phyloP scores from a whole-genome alignment of 30 jellyfish, hydroid and myxozoan genomes.

The Clytia hemisphaerica region DNA sequence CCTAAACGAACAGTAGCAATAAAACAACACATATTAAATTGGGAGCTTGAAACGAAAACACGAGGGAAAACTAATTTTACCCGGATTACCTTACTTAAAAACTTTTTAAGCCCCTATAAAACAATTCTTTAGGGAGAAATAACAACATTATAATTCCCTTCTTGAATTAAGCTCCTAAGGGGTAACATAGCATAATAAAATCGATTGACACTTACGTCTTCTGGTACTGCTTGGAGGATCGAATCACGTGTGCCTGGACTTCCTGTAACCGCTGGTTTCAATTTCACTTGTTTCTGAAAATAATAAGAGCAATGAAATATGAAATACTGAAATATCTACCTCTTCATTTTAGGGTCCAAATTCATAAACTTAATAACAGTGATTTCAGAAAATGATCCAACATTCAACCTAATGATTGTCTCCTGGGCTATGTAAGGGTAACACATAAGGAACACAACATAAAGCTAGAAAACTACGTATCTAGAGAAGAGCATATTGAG shows the following conservation, averaged over 20 bases:
- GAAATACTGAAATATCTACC: neutral
- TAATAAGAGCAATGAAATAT: neutral
- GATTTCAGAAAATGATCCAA: no score
- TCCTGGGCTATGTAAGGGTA: no score
- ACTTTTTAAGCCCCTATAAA: neutral
- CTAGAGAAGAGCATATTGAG: neutral
- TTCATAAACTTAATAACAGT: no score
- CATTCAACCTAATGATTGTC: no score
- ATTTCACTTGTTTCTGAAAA: slow-evolving; percentile 5
- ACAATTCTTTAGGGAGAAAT: neutral
- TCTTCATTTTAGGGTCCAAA: neutral
- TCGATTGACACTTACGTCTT: slow-evolving; percentile 10
- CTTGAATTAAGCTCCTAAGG: neutral
- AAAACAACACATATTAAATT: no score
- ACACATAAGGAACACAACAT: no score
- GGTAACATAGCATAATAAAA: neutral
- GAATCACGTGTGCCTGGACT: neutral
- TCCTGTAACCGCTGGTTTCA: neutral
- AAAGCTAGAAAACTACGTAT: neutral
- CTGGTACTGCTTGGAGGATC: slow-evolving; percentile 27
- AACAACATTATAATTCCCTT: neutral
- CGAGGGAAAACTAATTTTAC: no score
- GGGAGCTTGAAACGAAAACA: no score
- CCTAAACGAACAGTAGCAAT: neutral
- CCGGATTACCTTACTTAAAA: neutral